A percentile compares a stretch with the other conserved stretches of the same genome.
Evolutionary conservation across 2,113 vertebrate species (phyloP).

Genomic region (Scortum barcoo): DNA sequence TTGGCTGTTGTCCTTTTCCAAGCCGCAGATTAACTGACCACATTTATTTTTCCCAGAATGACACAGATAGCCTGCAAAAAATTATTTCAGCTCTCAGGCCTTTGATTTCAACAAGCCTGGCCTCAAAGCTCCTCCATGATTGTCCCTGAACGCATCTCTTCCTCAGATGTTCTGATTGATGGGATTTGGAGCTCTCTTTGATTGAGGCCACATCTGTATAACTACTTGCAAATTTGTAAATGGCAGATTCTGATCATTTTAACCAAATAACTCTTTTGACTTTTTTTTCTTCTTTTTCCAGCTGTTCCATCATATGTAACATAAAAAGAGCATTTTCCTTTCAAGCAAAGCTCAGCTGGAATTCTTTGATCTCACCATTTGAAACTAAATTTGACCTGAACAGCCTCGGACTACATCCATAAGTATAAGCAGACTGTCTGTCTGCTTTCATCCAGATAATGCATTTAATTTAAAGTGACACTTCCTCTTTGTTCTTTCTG

Average conservation of each 20-base stretch:
- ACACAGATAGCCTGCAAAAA: constrained; percentile 65
- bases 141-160: constrained; percentile 84
- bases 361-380: constrained; percentile 86
- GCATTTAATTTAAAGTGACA: constrained; percentile 71
- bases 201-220: constrained; percentile 79
- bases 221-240: constrained; percentile 36
- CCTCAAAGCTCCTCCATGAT: constrained; percentile 86
- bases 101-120: constrained; percentile 90
- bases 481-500: constrained; percentile 66
- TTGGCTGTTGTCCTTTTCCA: constrained; percentile 84
- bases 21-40: constrained; percentile 79
- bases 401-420: constrained; percentile 78
- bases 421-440: constrained; percentile 71
- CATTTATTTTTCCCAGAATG: constrained; percentile 75
- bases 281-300: constrained; percentile 67
- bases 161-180: constrained; percentile 89
- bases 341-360: constrained; percentile 80
- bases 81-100: constrained; percentile 77
- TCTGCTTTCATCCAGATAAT: constrained; percentile 64
- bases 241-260: constrained; percentile 39
- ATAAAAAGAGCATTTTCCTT: constrained; percentile 66
- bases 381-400: constrained; percentile 84
- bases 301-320: constrained; percentile 68
- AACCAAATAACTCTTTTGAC: constrained; percentile 65
- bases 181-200: constrained; percentile 87